Base-by-base conservation (phyloP, 2,797 vertebrate species). In the Megalops cyprinoides region DNA sequence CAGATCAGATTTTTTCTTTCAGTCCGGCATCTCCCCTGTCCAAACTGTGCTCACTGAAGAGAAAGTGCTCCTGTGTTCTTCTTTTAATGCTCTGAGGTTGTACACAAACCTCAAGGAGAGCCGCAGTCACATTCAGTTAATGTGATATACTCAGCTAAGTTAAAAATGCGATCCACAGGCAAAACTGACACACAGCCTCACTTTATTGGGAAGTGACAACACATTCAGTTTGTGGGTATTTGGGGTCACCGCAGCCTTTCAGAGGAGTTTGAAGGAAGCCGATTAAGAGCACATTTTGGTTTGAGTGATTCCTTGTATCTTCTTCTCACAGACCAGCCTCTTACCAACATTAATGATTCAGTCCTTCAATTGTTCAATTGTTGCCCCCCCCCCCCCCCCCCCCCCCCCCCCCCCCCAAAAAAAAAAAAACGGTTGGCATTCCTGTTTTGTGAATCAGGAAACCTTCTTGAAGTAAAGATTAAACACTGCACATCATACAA, bases 341-440 rank as follows among this genome's bases (percentile, higher is more conserved):
- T 88, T 86, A 77, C 88, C 90, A 73, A 87, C 89, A 87, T 82
- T 88, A 82, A 48, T 58, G 51, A 85, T 76, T 85, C 82, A 78
- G 65, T 74, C 74, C 81, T 79, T 53, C 51, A 78, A 69, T 81
- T 82, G n/a, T n/a, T n/a, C n/a, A n/a, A n/a, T n/a, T n/a, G n/a
- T n/a, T n/a, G n/a, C n/a, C n/a, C n/a, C n/a, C n/a, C n/a, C n/a
- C n/a, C n/a, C n/a, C n/a, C n/a, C n/a, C n/a, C n/a, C n/a, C n/a
- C n/a, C n/a, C n/a, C n/a, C n/a, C n/a, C n/a, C n/a, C n/a, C n/a
- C n/a, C n/a, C n/a, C n/a, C n/a, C n/a, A n/a, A n/a, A n/a, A n/a
- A n/a, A 84, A 18, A 65, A 83, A 48, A 9, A 82, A 76, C 75
- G 46, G 34, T 80, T 76, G 78, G 58, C 80, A 58, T 79, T 60